phyloP scores from a whole-genome alignment of 2,888 invertebrate genomes.

The Phragmatobia fuliginosa region DNA sequence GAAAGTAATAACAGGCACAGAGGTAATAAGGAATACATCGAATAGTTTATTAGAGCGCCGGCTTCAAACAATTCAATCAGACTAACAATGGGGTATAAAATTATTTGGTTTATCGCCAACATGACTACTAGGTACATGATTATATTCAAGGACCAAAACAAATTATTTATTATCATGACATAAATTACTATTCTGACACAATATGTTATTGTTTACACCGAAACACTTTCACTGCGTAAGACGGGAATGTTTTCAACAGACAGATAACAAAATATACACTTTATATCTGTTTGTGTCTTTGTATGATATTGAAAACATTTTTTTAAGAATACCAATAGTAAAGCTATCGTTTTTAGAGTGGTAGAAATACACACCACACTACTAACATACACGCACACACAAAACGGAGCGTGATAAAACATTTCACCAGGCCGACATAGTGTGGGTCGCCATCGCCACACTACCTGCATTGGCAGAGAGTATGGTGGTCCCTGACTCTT shows the following conservation, averaged over 20 bases:
- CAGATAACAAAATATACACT: neutral
- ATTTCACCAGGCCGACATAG: no score
- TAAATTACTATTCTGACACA: neutral
- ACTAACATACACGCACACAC: no score
- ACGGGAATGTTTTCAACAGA: neutral
- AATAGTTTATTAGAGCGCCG: neutral
- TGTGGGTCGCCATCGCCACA: no score
- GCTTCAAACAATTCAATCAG: conserved; percentile 15
- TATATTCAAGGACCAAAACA: neutral
- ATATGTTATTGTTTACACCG: neutral
- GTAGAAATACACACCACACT: no score
- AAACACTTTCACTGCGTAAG: neutral
- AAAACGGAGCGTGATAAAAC: no score
- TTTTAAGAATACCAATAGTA: no score
- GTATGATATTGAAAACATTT: no score
- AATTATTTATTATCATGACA: neutral
- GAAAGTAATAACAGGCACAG: conserved; percentile 21
- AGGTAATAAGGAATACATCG: conserved; percentile 13
- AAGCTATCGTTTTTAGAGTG: no score
- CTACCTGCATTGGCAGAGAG: no score
- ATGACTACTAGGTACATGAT: neutral
- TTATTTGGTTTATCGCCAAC: conserved; percentile 32
- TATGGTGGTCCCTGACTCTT: no score
- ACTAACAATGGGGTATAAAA: conserved; percentile 32
- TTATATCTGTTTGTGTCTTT: no score